Percentiles rank a stretch among this genome's conserved stretches.
Evolutionary conservation across 2,113 vertebrate species (phyloP).

Genomic region (Hassar affinis): DNA sequence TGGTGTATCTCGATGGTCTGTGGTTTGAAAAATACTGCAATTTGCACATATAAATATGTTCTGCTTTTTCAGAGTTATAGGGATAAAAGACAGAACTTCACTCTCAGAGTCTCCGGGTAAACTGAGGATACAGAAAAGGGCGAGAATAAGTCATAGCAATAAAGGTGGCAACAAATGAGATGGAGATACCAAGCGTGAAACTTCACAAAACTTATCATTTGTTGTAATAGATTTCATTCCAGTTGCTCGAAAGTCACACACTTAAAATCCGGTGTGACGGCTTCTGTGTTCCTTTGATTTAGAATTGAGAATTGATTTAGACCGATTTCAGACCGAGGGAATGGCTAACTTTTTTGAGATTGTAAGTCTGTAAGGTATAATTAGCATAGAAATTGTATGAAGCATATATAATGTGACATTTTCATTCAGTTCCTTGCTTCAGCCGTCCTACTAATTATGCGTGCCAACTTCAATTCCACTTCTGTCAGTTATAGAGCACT

Average conservation of each 20-base stretch:
- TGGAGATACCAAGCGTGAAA: background rate
- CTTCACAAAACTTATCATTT: background rate
- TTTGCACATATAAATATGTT: background rate
- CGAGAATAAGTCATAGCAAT: background rate
- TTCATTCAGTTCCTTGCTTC: background rate
- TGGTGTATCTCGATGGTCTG: too few relatives aligned
- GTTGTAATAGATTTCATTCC: background rate
- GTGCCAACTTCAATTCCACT: conserved; percentile 5
- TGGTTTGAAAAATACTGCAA: background rate
- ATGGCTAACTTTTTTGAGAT: background rate
- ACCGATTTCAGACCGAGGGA: background rate
- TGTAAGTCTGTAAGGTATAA: background rate
- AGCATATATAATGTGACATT: background rate
- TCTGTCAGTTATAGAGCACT: background rate
- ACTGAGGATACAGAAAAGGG: background rate
- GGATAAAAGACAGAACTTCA: background rate
- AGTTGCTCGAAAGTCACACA: background rate
- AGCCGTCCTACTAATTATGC: background rate
- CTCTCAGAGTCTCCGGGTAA: background rate
- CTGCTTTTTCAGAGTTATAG: background rate
- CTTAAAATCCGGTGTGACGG: background rate
- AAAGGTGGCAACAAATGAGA: background rate
- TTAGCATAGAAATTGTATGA: background rate
- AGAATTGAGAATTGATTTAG: background rate
- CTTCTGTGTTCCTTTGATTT: background rate